These are phyloP conservation scores for Notamacropus eugenii DNA, from an alignment of 2,797 vertebrate species.

Conservation along the genomic window DNA sequence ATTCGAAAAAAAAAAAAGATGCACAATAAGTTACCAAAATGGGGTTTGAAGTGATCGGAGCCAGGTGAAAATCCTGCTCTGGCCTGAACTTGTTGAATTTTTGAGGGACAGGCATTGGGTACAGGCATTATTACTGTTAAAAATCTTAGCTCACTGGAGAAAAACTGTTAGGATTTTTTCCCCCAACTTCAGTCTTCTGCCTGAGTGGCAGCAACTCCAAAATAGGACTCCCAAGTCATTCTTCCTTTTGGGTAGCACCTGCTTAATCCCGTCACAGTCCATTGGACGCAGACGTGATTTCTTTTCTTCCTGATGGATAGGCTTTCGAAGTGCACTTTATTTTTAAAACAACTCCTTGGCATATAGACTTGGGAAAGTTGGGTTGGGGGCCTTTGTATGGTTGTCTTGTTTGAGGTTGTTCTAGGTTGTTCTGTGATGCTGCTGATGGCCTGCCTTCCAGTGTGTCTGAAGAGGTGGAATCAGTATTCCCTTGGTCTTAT, in stretches of 20 bases:
- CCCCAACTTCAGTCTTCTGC: slow-evolving; percentile 13
- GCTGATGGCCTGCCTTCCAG: background rate
- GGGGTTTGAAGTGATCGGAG: slow-evolving; percentile 3
- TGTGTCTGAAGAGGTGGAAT: slow-evolving; percentile 37
- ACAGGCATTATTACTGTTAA: slow-evolving; percentile 4
- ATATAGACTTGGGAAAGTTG: background rate
- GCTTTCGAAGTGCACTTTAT: slow-evolving; percentile 14
- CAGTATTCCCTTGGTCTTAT: slow-evolving; percentile 46
- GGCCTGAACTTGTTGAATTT: slow-evolving; percentile 17
- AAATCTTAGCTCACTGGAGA: background rate
- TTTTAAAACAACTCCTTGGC: background rate
- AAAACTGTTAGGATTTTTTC: background rate
- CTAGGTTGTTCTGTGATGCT: background rate
- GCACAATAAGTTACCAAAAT: background rate
- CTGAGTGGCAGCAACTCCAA: slow-evolving; percentile 1
- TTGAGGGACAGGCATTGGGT: background rate
- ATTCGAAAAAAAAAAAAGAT: background rate
- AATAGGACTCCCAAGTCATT: slow-evolving; percentile 1
- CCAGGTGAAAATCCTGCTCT: background rate
- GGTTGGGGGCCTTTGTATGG: slow-evolving; percentile 7
- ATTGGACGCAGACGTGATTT: background rate
- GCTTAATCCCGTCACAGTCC: background rate
- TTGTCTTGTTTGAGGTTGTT: slow-evolving; percentile 26
- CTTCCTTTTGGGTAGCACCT: background rate
- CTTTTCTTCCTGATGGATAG: slow-evolving; percentile 44